These are phyloP conservation scores for Zaprionus lachaisei DNA, from an alignment of 1,140 invertebrate species.

Conservation along the genomic window DNA sequence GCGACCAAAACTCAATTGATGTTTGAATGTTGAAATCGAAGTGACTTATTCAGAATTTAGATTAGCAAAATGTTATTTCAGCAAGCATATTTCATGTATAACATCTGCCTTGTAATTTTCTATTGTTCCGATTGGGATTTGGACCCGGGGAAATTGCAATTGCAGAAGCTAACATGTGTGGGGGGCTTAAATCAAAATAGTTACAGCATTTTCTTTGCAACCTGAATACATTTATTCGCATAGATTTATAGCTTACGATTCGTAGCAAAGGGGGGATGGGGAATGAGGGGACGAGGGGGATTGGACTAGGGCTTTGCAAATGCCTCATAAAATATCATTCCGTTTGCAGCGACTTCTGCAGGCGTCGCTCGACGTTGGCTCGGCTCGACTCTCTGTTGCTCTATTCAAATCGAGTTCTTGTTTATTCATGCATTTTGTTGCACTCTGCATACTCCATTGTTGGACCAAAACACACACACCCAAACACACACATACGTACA, in stretches of 20 bases:
- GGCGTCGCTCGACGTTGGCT: constrained; percentile 13
- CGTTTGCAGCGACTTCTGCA: constrained; percentile 15
- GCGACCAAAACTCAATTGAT: too few relatives aligned
- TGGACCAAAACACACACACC: constrained; percentile 46
- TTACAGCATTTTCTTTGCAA: constrained; percentile 10
- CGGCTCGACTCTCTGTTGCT: constrained; percentile 46
- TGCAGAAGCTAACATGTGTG: background rate
- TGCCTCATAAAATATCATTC: constrained; percentile 41
- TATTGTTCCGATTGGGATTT: background rate
- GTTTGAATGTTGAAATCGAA: too few relatives aligned
- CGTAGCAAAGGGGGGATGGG: too few relatives aligned
- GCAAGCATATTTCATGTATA: background rate
- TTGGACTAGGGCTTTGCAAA: constrained; percentile 18
- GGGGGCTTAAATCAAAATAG: constrained; percentile 5
- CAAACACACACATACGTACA: constrained; percentile 5
- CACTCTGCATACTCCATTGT: constrained; percentile 71
- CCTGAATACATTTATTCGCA: background rate
- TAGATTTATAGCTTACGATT: constrained; percentile 8
- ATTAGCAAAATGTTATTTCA: background rate
- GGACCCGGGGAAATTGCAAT: background rate
- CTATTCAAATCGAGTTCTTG: constrained; percentile 80
- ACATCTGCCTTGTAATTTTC: background rate
- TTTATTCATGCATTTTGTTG: constrained; percentile 82
- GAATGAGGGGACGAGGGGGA: background rate
- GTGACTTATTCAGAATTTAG: background rate